These are phyloP conservation scores for Tapirus terrestris DNA, from an alignment of 2,113 vertebrate species.

Conservation along the genomic window DNA sequence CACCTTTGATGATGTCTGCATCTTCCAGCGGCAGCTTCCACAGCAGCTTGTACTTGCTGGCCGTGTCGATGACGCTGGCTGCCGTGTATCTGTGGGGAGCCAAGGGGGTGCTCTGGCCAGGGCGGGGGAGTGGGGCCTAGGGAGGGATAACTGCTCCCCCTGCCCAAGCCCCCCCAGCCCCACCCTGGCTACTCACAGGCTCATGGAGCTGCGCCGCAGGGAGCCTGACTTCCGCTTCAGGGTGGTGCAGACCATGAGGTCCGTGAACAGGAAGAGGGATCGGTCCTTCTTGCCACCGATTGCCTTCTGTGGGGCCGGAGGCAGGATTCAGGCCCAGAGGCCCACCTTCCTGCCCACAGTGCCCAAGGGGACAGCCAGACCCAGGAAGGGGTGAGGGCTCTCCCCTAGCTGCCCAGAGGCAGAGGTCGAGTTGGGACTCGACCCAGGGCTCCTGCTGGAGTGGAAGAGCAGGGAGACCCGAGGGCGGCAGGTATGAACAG, in stretches of 20 bases:
- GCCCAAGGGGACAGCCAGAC: neutral
- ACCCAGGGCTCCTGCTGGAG: neutral
- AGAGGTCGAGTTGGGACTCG: neutral
- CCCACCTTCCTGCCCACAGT: neutral
- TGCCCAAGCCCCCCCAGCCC: neutral
- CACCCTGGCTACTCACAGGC: slow-evolving; percentile 89
- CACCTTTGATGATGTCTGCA: slow-evolving; percentile 96
- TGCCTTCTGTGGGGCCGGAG: slow-evolving; percentile 89
- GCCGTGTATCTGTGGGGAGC: slow-evolving; percentile 92
- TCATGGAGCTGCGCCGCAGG: slow-evolving; percentile 98
- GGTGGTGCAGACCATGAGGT: slow-evolving; percentile 97
- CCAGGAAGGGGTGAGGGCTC: neutral
- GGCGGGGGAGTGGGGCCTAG: neutral
- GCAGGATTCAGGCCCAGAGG: slow-evolving; percentile 51
- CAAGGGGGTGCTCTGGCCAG: slow-evolving; percentile 12
- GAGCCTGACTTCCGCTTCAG: slow-evolving; percentile 99
- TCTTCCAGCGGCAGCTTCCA: slow-evolving; percentile 98
- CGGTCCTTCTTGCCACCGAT: slow-evolving; percentile 98
- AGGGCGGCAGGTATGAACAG: neutral
- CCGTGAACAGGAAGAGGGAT: slow-evolving; percentile 98
- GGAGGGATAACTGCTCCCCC: neutral
- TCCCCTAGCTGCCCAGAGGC: neutral
- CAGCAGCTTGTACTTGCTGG: slow-evolving; percentile 99
- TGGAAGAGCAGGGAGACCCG: neutral
- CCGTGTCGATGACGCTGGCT: slow-evolving; percentile 95